phyloP scores from a whole-genome alignment of 2,888 invertebrate species.

The Hydriomena furcata region DNA sequence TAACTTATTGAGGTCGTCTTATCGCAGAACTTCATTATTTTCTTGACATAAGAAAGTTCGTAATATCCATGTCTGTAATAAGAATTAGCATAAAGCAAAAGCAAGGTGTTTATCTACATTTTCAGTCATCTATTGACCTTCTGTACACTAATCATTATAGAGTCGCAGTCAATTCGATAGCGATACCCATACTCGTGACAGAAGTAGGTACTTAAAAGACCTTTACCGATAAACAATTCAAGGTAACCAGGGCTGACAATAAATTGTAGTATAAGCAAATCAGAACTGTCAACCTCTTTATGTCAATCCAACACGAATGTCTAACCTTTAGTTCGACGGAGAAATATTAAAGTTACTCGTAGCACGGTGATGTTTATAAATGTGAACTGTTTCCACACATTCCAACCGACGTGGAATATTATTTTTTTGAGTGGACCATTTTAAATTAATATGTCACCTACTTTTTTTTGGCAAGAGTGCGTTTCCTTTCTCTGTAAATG shows the following conservation, averaged over 20 bases:
- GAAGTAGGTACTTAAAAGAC: slow-evolving; percentile 1
- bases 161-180: neutral
- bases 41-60: too few species aligned
- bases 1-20: too few species aligned
- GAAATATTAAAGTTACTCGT: slow-evolving; percentile 36
- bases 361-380: slow-evolving; percentile 28
- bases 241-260: slow-evolving; percentile 20
- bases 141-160: too few species aligned
- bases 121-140: slow-evolving; percentile 23
- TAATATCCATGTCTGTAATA: too few species aligned
- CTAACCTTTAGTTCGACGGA: slow-evolving; percentile 33
- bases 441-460: neutral
- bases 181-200: neutral
- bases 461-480: neutral
- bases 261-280: slow-evolving; percentile 32
- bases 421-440: neutral
- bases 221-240: slow-evolving; percentile 16
- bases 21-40: too few species aligned
- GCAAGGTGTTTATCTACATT: too few species aligned
- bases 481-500: neutral
- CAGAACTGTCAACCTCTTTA: slow-evolving; percentile 38
- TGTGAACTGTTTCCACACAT: slow-evolving; percentile 10
- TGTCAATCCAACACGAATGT: slow-evolving; percentile 37
- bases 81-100: too few species aligned
- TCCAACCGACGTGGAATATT: neutral